Conservation (phyloP, 2,113 vertebrate species). For the Capreolus pygargus region DNA sequence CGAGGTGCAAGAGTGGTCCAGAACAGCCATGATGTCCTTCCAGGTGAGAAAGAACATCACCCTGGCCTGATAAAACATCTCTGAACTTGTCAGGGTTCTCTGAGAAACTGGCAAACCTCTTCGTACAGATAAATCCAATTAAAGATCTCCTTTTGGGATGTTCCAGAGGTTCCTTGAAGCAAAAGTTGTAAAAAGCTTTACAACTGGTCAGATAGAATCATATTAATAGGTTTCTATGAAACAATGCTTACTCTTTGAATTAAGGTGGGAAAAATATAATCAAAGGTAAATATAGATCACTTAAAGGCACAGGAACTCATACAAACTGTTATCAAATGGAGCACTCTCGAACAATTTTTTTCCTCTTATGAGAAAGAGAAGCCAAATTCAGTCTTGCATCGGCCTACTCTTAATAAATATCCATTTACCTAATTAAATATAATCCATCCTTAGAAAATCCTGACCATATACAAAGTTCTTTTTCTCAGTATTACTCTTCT, state of each 20-base stretch:
- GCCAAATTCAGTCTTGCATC: neutral
- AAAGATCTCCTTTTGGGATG: neutral
- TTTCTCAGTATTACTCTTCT: neutral
- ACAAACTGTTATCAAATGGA: neutral
- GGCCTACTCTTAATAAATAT: neutral
- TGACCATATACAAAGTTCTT: neutral
- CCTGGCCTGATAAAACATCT: neutral
- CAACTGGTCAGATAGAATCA: neutral
- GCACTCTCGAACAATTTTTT: neutral
- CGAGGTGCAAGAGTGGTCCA: neutral
- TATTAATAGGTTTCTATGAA: neutral
- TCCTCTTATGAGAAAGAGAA: neutral
- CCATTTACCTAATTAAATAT: neutral
- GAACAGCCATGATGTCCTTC: neutral
- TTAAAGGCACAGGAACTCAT: neutral
- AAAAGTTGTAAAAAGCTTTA: neutral
- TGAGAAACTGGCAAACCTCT: neutral
- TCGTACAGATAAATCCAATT: neutral
- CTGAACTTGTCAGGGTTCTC: neutral
- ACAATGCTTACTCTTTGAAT: neutral
- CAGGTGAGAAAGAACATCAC: neutral
- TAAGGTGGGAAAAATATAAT: neutral
- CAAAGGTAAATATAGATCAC: neutral
- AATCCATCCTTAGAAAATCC: neutral
- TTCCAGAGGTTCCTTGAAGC: neutral